Percentiles rank a stretch among this genome's conserved stretches.
Evolutionary conservation across 2,888 invertebrate species (phyloP).

Genomic region (Acleris holmiana): DNA sequence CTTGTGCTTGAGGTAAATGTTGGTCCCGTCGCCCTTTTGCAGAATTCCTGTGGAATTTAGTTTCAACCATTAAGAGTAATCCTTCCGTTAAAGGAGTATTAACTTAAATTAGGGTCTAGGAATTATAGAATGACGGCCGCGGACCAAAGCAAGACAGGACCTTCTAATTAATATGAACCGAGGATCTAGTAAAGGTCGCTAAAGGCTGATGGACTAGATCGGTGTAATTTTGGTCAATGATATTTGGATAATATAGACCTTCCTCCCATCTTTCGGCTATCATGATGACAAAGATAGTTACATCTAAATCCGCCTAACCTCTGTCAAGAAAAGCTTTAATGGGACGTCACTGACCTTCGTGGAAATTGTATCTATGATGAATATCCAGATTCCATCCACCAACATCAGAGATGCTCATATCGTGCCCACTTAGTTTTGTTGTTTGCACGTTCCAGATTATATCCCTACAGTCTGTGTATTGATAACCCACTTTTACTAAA

Average conservation of each 20-base stretch:
- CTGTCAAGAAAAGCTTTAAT: no score
- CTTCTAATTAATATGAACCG: no score
- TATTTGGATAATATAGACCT: no score
- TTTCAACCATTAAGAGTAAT: no score
- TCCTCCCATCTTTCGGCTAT: no score
- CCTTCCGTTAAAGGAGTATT: no score
- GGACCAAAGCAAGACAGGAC: neutral
- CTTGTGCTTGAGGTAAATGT: conserved; percentile 96
- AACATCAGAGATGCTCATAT: conserved; percentile 98
- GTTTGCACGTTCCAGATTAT: conserved; percentile 98
- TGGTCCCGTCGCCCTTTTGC: conserved; percentile 98
- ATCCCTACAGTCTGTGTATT: conserved; percentile 95
- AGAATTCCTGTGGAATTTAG: conserved; percentile 90
- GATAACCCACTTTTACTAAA: conserved; percentile 97
- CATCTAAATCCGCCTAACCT: no score
- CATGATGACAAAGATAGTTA: no score
- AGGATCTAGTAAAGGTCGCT: neutral
- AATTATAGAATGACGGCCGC: neutral
- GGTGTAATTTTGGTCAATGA: neutral
- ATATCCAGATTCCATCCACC: conserved; percentile 99
- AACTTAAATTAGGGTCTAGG: no score
- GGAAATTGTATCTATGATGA: conserved; percentile 98
- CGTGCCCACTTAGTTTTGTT: conserved; percentile 97
- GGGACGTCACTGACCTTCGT: conserved; percentile 88
- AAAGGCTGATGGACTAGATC: neutral